Percentiles rank a stretch among this genome's conserved stretches.
These are phyloP conservation scores for Erpornis zantholeuca DNA, from an alignment of 2,113 vertebrate species.

Conservation along the genomic window DNA sequence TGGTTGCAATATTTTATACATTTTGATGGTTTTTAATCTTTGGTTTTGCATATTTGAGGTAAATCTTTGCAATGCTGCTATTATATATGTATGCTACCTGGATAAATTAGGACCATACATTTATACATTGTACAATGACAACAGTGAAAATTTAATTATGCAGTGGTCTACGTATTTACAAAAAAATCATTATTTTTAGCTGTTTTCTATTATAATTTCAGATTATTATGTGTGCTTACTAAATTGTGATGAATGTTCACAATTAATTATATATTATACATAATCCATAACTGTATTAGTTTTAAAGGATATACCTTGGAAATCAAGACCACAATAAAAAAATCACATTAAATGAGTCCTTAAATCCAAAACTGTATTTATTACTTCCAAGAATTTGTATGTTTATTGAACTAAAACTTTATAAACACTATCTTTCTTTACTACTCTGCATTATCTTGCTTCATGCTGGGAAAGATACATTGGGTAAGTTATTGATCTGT, in stretches of 20 bases:
- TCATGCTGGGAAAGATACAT: not conserved
- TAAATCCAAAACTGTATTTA: not conserved
- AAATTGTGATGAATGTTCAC: not conserved
- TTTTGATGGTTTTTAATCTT: not conserved
- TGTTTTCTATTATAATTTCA: not conserved
- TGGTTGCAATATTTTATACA: not conserved
- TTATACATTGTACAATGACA: not conserved
- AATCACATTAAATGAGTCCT: not conserved
- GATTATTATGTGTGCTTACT: not conserved
- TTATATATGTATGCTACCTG: not conserved
- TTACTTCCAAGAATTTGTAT: not conserved
- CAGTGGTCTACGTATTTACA: not conserved
- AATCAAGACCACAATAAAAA: not conserved
- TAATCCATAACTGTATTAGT: not conserved
- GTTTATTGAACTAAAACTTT: not conserved
- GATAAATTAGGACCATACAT: not conserved
- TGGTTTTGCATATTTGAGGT: not conserved
- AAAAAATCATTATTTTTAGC: not conserved
- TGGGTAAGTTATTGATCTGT: not conserved
- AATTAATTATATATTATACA: not conserved
- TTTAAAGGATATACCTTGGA: not conserved
- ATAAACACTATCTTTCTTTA: not conserved
- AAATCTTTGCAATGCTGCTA: not conserved
- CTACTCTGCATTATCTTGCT: not conserved
- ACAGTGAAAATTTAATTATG: not conserved